Conservation (phyloP, 2,888 invertebrate species). For the Schrankia costaestrigalis region DNA sequence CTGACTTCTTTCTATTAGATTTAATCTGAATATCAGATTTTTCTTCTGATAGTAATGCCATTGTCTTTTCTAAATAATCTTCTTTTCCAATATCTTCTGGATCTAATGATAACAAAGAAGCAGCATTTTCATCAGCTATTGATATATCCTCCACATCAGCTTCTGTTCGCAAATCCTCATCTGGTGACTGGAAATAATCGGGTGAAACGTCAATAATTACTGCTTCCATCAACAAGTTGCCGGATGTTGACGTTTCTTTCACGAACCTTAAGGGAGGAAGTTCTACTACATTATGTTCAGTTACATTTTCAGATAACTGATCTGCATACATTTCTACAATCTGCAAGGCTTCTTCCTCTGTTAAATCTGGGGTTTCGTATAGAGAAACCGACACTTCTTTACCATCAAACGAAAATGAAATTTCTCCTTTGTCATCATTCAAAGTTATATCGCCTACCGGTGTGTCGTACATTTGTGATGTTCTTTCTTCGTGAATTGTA, state of each 20-base stretch:
- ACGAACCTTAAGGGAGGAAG: constrained; percentile 92
- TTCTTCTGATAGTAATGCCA: constrained; percentile 72
- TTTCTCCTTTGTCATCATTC: constrained; percentile 88
- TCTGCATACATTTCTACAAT: constrained; percentile 97
- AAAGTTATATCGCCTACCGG: constrained; percentile 88
- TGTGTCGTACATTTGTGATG: constrained; percentile 93
- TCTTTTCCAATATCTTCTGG: constrained; percentile 76
- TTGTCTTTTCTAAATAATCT: constrained; percentile 78
- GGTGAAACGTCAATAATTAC: constrained; percentile 94
- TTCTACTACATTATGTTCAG: constrained; percentile 92
- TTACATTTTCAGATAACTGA: constrained; percentile 92
- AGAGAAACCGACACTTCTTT: constrained; percentile 95
- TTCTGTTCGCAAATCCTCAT: constrained; percentile 91
- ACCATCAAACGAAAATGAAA: constrained; percentile 94
- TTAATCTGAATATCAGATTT: constrained; percentile 78
- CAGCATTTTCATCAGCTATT: constrained; percentile 85
- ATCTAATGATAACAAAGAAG: constrained; percentile 61
- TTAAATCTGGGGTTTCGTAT: constrained; percentile 95
- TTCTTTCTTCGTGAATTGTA: constrained; percentile 94
- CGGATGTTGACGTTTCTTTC: constrained; percentile 93
- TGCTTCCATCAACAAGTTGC: constrained; percentile 94
- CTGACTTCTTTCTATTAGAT: constrained; percentile 84
- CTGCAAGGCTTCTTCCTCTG: constrained; percentile 94
- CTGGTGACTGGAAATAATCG: constrained; percentile 89
- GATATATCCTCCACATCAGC: constrained; percentile 93